These are phyloP conservation scores for Drosophila cognata DNA, from an alignment of 2,888 invertebrate species.

Conservation along the genomic window DNA sequence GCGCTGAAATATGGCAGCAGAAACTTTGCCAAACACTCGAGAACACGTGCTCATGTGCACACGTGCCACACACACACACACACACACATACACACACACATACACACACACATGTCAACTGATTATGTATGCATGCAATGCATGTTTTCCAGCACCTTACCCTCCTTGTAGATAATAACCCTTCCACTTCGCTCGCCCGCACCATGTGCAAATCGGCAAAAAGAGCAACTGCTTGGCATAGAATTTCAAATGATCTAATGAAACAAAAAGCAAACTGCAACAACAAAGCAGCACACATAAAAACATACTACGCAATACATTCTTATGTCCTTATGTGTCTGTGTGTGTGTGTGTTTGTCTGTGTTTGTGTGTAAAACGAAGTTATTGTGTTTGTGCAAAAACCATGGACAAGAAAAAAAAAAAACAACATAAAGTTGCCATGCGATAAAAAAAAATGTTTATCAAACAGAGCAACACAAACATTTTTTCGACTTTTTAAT, in stretches of 20 bases:
- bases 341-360: background rate
- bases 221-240: conserved; percentile 68
- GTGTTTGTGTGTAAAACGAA: background rate
- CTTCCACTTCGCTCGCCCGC: background rate
- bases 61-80: conserved; percentile 16
- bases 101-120: conserved; percentile 29
- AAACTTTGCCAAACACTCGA: conserved; percentile 16
- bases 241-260: conserved; percentile 75
- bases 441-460: background rate
- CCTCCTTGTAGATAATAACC: background rate
- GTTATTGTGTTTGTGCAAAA: background rate
- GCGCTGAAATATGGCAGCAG: conserved; percentile 41
- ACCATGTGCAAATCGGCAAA: conserved; percentile 61
- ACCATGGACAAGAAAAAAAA: too few species aligned
- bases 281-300: conserved; percentile 7
- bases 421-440: background rate
- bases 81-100: conserved; percentile 1
- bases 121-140: conserved; percentile 57
- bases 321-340: background rate
- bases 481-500: background rate
- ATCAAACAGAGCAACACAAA: background rate
- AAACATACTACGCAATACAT: background rate
- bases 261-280: conserved; percentile 46
- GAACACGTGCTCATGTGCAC: conserved; percentile 10
- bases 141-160: conserved; percentile 16